These are phyloP conservation scores for Rhinophrynus dorsalis DNA, from an alignment of 2,797 vertebrate genomes.

Conservation along the genomic window DNA sequence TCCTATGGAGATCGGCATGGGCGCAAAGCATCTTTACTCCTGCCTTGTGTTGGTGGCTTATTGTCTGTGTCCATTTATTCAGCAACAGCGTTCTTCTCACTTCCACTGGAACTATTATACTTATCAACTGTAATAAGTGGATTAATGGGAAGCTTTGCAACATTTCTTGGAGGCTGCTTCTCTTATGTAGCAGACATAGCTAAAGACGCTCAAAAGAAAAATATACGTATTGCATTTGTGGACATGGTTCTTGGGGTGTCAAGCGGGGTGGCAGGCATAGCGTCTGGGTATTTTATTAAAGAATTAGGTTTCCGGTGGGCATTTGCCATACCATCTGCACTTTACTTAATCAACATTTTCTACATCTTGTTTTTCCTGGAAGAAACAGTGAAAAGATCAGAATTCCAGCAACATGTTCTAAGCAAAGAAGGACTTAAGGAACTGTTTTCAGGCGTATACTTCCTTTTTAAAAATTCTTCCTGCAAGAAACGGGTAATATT, in stretches of 20 bases:
- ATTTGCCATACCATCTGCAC: slow-evolving; percentile 70
- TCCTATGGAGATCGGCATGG: slow-evolving; percentile 85
- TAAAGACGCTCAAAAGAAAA: slow-evolving; percentile 77
- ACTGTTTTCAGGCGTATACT: slow-evolving; percentile 71
- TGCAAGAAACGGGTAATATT: slow-evolving; percentile 66
- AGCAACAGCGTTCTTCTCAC: slow-evolving; percentile 75
- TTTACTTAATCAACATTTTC: slow-evolving; percentile 70
- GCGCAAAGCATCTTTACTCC: slow-evolving; percentile 82
- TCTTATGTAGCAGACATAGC: slow-evolving; percentile 87
- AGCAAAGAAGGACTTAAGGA: slow-evolving; percentile 64
- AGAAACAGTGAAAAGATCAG: slow-evolving; percentile 66
- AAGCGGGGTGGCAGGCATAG: slow-evolving; percentile 80
- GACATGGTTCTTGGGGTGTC: slow-evolving; percentile 88
- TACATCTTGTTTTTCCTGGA: slow-evolving; percentile 82
- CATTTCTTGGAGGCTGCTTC: slow-evolving; percentile 87
- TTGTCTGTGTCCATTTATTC: slow-evolving; percentile 68
- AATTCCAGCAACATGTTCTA: slow-evolving; percentile 50
- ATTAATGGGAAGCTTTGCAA: slow-evolving; percentile 82
- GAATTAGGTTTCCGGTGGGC: slow-evolving; percentile 86
- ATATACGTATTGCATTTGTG: slow-evolving; percentile 82
- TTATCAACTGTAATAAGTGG: slow-evolving; percentile 72
- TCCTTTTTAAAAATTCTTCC: slow-evolving; percentile 73
- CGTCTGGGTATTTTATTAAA: slow-evolving; percentile 86
- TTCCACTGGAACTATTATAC: slow-evolving; percentile 81
- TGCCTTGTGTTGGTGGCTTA: slow-evolving; percentile 79